phyloP scores from a whole-genome alignment of 2,888 invertebrate genomes.

The Tiliacea aurago region DNA sequence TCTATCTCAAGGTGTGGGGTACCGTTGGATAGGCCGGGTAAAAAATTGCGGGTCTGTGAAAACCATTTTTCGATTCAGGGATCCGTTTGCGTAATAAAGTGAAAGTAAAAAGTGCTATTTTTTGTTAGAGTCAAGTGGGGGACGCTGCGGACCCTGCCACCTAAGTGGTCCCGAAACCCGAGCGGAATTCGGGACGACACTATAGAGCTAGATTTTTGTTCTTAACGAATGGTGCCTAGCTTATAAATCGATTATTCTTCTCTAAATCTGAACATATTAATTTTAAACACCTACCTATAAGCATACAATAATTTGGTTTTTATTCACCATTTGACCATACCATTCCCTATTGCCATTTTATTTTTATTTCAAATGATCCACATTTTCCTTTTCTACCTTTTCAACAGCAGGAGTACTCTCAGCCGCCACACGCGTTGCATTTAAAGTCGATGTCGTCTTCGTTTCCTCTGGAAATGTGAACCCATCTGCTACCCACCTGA shows the following conservation, averaged over 20 bases:
- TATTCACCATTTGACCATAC: neutral
- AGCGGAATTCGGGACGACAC: neutral
- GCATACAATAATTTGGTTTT: slow-evolving; percentile 11
- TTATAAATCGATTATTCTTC: neutral
- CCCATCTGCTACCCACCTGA: slow-evolving; percentile 83
- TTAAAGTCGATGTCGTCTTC: slow-evolving; percentile 57
- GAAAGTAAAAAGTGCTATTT: too few relatives aligned
- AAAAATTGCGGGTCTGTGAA: too few relatives aligned
- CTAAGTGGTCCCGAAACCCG: neutral
- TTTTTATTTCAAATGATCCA: slow-evolving; percentile 68
- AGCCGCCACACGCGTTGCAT: slow-evolving; percentile 66
- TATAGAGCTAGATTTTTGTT: neutral
- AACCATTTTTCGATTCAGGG: too few relatives aligned
- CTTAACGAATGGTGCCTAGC: neutral
- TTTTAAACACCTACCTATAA: slow-evolving; percentile 16
- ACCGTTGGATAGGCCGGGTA: too few relatives aligned
- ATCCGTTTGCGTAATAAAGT: too few relatives aligned
- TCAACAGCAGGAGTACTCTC: slow-evolving; percentile 68
- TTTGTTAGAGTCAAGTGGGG: too few relatives aligned
- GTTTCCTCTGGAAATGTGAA: slow-evolving; percentile 77
- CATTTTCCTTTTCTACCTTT: slow-evolving; percentile 53
- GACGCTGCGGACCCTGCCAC: too few relatives aligned
- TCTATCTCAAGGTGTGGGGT: too few relatives aligned
- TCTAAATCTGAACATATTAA: slow-evolving; percentile 8
- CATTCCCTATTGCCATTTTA: slow-evolving; percentile 53